Conservation (phyloP, 2,113 vertebrate genomes). For the Halichoerus grypus region DNA sequence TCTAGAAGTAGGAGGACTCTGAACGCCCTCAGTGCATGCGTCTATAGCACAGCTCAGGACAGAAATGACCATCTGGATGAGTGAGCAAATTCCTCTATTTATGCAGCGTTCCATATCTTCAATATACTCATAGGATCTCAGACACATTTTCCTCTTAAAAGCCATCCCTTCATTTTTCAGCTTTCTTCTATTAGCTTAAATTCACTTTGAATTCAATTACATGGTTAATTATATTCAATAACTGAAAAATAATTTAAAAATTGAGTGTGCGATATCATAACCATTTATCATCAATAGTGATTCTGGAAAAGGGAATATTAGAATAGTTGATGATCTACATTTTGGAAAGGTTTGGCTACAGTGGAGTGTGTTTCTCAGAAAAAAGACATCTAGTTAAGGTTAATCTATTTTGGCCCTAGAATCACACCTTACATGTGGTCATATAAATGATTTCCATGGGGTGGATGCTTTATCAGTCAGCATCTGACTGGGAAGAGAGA, state of each 20-base stretch:
- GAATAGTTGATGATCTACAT: neutral
- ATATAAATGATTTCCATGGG: neutral
- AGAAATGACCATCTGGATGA: neutral
- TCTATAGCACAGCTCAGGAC: neutral
- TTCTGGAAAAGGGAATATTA: neutral
- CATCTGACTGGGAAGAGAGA: neutral
- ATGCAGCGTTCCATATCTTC: neutral
- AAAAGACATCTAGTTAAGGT: neutral
- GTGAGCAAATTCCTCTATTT: neutral
- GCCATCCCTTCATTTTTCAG: neutral
- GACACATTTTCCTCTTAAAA: neutral
- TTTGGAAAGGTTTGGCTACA: neutral
- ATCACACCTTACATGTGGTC: neutral
- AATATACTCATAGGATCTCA: neutral
- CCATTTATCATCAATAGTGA: neutral
- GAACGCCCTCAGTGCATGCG: neutral
- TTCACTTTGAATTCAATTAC: neutral
- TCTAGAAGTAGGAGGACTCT: neutral
- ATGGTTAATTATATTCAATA: neutral
- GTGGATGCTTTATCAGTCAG: neutral
- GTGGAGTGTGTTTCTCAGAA: neutral
- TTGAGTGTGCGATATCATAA: neutral
- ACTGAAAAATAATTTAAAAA: constrained; percentile 31
- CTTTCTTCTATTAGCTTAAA: neutral
- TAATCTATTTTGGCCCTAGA: neutral